Percentiles rank a stretch among this genome's conserved stretches.
Conservation (phyloP, 1,140 invertebrate species). For the Druon quercuslanigerum region DNA sequence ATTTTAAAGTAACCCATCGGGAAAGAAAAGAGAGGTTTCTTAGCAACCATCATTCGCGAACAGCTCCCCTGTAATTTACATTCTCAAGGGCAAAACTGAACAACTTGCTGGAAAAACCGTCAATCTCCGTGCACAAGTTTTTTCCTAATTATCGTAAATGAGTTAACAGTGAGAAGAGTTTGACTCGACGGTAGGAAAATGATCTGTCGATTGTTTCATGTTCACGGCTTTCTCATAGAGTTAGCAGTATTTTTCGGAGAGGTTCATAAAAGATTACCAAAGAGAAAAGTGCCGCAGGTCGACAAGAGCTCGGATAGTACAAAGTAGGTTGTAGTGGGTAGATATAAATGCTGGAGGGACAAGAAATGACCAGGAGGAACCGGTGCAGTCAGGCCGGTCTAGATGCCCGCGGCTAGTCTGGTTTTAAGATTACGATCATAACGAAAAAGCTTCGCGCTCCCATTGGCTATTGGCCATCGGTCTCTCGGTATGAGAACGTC, state of each 20-base stretch:
- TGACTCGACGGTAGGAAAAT: conserved; percentile 44
- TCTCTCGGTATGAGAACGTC: conserved; percentile 55
- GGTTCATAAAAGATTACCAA: conserved; percentile 23
- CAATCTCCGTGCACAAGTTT: background rate
- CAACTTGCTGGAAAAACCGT: no score
- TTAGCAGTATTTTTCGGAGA: conserved; percentile 27
- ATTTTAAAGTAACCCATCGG: background rate
- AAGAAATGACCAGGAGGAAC: conserved; percentile 38
- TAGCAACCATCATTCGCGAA: no score
- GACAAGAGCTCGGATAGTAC: background rate
- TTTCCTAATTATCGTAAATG: background rate
- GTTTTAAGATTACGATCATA: conserved; percentile 70
- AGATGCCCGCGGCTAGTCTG: conserved; percentile 61
- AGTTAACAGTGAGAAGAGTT: conserved; percentile 36
- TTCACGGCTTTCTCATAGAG: conserved; percentile 43
- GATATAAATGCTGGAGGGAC: background rate
- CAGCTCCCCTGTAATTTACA: no score
- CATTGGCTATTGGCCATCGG: conserved; percentile 50
- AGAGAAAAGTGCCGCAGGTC: conserved; percentile 35
- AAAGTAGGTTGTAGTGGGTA: background rate
- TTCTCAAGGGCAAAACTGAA: no score
- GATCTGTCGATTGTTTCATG: conserved; percentile 40
- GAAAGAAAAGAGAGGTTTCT: no score
- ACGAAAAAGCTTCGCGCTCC: conserved; percentile 64
- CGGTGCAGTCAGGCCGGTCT: conserved; percentile 49